Conservation (phyloP, 2,888 invertebrate species). For the Salticus scenicus region DNA sequence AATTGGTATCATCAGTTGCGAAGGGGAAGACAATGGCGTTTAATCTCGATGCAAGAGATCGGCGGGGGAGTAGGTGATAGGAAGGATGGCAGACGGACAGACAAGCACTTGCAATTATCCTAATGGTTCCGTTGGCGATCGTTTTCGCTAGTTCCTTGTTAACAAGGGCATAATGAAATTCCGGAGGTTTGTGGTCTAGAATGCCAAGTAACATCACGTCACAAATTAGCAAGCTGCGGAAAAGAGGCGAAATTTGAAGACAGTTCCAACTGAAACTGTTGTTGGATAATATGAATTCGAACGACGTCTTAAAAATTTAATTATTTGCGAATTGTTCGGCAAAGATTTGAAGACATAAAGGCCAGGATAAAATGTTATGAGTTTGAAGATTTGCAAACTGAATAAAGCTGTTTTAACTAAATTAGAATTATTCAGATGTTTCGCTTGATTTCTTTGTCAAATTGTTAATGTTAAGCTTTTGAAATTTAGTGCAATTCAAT, state of each 20-base stretch:
- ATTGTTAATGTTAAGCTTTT: too few species aligned
- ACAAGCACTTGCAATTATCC: constrained; percentile 56
- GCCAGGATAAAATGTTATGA: too few species aligned
- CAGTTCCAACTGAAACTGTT: background rate
- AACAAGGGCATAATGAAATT: constrained; percentile 69
- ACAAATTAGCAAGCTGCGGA: constrained; percentile 37
- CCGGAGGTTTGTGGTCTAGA: constrained; percentile 59
- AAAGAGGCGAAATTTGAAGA: constrained; percentile 3
- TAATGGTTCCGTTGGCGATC: constrained; percentile 69
- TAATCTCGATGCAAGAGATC: background rate
- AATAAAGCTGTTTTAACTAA: too few species aligned
- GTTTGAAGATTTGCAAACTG: too few species aligned
- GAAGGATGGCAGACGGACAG: constrained; percentile 53
- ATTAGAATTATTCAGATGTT: too few species aligned
- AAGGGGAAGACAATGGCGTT: constrained; percentile 19
- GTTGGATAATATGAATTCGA: background rate
- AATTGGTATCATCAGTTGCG: background rate
- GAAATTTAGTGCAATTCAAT: too few species aligned
- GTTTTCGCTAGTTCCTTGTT: constrained; percentile 63
- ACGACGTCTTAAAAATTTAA: constrained; percentile 9
- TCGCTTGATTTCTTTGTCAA: too few species aligned
- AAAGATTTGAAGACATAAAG: background rate
- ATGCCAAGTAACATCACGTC: constrained; percentile 65
- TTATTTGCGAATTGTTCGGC: background rate
- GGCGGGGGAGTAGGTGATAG: background rate